Percentiles rank a stretch among this genome's conserved stretches.
These are phyloP conservation scores for Aleiodes sp. DNA, from an alignment of 1,140 invertebrate species.

Conservation along the genomic window DNA sequence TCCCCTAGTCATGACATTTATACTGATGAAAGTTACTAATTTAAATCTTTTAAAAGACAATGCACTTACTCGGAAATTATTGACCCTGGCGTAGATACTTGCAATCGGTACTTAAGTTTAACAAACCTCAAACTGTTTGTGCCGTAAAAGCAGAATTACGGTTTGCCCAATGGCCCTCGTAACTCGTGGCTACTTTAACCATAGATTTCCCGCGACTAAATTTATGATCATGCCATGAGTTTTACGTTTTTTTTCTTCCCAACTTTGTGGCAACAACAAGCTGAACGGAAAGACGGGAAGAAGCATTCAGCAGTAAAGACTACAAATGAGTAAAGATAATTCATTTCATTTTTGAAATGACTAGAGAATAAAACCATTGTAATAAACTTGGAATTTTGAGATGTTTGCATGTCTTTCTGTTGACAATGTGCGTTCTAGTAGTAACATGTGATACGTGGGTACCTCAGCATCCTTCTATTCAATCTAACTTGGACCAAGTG, in stretches of 20 bases:
- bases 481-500: conserved; percentile 4
- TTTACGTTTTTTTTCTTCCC: background rate
- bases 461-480: conserved; percentile 4
- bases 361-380: background rate
- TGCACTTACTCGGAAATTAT: background rate
- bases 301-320: background rate
- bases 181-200: conserved; percentile 21
- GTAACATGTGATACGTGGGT: background rate
- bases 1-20: no score
- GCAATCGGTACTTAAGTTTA: background rate
- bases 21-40: background rate
- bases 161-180: conserved; percentile 1
- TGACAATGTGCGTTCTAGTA: background rate
- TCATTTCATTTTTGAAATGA: background rate
- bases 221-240: background rate
- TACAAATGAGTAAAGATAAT: background rate
- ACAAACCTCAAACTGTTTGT: background rate
- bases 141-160: conserved; percentile 28
- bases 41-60: background rate
- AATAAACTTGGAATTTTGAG: background rate
- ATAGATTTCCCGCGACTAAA: background rate
- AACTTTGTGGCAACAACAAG: background rate
- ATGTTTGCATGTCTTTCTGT: background rate
- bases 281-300: background rate
- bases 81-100: background rate